Percentiles rank a stretch among this genome's conserved stretches.
phyloP scores from a whole-genome alignment of 1,140 invertebrate species.

The Heliothis subflexa region DNA sequence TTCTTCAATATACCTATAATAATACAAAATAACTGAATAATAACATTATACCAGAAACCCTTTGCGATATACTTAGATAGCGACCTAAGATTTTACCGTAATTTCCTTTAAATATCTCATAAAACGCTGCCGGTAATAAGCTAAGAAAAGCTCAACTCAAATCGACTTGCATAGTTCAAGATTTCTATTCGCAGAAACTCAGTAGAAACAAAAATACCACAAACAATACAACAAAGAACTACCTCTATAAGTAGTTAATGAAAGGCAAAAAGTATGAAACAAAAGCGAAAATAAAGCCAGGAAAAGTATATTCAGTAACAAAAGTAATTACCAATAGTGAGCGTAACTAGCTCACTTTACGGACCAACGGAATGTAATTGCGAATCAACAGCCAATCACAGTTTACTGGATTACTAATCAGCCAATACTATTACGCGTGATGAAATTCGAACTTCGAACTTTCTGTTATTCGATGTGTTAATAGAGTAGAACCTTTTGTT shows the following conservation, averaged over 20 bases:
- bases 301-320: not conserved
- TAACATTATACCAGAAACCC: no score
- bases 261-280: not conserved
- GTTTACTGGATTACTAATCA: slow-evolving; percentile 38
- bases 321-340: slow-evolving; percentile 25
- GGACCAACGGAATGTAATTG: slow-evolving; percentile 32
- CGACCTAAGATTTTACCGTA: not conserved
- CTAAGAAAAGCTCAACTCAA: not conserved
- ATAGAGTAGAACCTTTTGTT: not conserved
- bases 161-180: not conserved
- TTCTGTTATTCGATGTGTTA: not conserved
- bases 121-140: slow-evolving; percentile 1
- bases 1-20: no score
- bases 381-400: slow-evolving; percentile 35
- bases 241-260: not conserved
- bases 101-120: not conserved
- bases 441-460: slow-evolving; percentile 13
- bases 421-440: slow-evolving; percentile 36
- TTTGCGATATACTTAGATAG: not conserved
- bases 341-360: slow-evolving; percentile 19
- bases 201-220: no score
- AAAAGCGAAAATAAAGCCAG: not conserved
- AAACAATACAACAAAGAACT: not conserved
- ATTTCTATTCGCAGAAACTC: no score
- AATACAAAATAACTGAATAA: no score